Evolutionary conservation across 2,888 invertebrate species (phyloP).

Genomic region (Craniophora ligustri): DNA sequence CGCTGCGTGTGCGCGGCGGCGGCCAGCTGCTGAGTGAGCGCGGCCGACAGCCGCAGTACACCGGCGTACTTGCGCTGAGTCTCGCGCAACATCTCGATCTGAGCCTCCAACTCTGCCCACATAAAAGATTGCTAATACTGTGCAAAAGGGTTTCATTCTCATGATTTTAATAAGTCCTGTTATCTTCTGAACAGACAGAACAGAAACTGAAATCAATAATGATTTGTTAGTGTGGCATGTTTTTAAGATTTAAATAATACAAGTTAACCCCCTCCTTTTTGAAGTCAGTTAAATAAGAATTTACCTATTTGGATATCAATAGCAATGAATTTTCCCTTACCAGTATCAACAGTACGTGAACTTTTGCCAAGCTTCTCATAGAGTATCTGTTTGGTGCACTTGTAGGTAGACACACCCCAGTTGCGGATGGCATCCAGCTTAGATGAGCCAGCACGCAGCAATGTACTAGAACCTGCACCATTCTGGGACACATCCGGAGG

Average conservation of each 20-base stretch:
- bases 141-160: neutral
- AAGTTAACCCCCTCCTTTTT: too few species aligned
- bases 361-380: conserved; percentile 98
- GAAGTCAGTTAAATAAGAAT: too few species aligned
- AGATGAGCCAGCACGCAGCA: conserved; percentile 91
- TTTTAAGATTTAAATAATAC: too few species aligned
- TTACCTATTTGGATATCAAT: too few species aligned
- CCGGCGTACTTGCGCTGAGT: conserved; percentile 97
- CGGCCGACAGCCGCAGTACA: conserved; percentile 94
- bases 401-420: conserved; percentile 99
- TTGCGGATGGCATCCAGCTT: conserved; percentile 97
- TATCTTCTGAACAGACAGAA: too few species aligned
- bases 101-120: conserved; percentile 94
- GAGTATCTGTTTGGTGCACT: conserved; percentile 98
- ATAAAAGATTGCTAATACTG: neutral
- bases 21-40: conserved; percentile 93
- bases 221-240: too few species aligned
- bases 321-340: conserved; percentile 70
- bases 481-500: conserved; percentile 90
- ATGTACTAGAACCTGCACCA: conserved; percentile 86
- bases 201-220: too few species aligned
- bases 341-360: conserved; percentile 95
- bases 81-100: conserved; percentile 97
- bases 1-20: conserved; percentile 94
- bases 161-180: neutral